Evolutionary conservation across 2,113 vertebrate species (phyloP), one percentile per base, ranked within the genome.

Genomic region (Hippocampus guttulatus): DNA sequence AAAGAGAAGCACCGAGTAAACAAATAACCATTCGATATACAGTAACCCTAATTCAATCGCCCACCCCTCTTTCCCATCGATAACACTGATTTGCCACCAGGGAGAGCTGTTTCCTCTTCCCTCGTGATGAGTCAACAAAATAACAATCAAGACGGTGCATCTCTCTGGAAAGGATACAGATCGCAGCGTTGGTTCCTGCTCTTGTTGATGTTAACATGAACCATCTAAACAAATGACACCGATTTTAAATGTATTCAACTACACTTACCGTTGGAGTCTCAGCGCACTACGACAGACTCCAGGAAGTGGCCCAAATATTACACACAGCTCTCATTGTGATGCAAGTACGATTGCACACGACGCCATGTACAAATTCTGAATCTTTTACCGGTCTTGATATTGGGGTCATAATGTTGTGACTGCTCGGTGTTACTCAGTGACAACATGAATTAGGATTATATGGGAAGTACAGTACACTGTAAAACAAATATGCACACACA

Each of bases 1-100:
- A 55, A 64, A 81, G 90, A 91, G 88, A 90, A 91, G 87, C 81
- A 73, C 69, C n/a, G 57, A 80, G 89, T 61, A 18, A 61, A 61
- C 58, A 45, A 64, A 64, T 21, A 21, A 45, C 18, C 33, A 41
- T 64, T 41, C 5, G 20, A 62, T 5, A 51, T 1, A 20, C 10
- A 33, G 8, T 30, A 40, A 23, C 0, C 21, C 14, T 1, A 61
- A 61, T 25, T 47, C 21, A 43, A 69, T 38, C 33, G 33, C 33
- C 33, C 33, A 33, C 51, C n/a, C 73, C 45, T 1, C 30, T 11
- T 27, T 16, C 1, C 12, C 16, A 16, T 6, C 8, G 27, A 38
- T 20, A 6, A 20, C 7, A 33, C 7, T 1, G 15, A 38, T 30
- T 69, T 11, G 23, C 20, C 63, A 30, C 16, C 0, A 65, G 25